Evolutionary conservation across 2,113 vertebrate species (phyloP).

Genomic region (Chaetodon trifascialis): DNA sequence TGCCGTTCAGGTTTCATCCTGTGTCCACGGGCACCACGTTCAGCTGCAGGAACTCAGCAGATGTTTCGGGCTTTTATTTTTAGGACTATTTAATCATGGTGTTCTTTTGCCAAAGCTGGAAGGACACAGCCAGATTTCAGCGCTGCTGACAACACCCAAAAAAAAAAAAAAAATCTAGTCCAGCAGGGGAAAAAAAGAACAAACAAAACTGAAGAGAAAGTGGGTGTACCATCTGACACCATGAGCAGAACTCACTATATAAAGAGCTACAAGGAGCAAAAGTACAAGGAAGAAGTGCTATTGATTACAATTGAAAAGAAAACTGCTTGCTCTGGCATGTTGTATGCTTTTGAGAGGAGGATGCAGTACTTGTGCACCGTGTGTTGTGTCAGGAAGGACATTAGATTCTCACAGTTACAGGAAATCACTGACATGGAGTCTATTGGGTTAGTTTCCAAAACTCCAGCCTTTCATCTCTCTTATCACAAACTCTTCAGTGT

Average conservation of each 20-base stretch:
- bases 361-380: not conserved
- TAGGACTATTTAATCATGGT: slow-evolving; percentile 36
- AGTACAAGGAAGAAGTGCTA: slow-evolving; percentile 10
- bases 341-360: not conserved
- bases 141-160: slow-evolving; percentile 2
- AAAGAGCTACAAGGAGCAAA: not conserved
- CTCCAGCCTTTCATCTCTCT: slow-evolving; percentile 16
- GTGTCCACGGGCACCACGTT: slow-evolving; percentile 26
- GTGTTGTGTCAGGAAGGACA: slow-evolving; percentile 33
- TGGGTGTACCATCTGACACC: not conserved
- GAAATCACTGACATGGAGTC: slow-evolving; percentile 42
- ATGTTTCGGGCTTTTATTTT: slow-evolving; percentile 49
- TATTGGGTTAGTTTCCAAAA: slow-evolving; percentile 15
- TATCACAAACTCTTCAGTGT: slow-evolving; percentile 27
- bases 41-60: slow-evolving; percentile 25
- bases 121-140: slow-evolving; percentile 19
- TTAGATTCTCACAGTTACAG: slow-evolving; percentile 34
- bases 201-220: not conserved
- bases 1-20: slow-evolving; percentile 37
- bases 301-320: not conserved
- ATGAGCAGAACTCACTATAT: not conserved
- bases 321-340: not conserved
- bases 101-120: slow-evolving; percentile 17
- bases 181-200: not conserved
- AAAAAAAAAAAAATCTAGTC: not conserved